Percentiles rank a stretch among this genome's conserved stretches.
Evolutionary conservation across 1,140 invertebrate genomes (phyloP).

Genomic region (Zaprionus nigranus): DNA sequence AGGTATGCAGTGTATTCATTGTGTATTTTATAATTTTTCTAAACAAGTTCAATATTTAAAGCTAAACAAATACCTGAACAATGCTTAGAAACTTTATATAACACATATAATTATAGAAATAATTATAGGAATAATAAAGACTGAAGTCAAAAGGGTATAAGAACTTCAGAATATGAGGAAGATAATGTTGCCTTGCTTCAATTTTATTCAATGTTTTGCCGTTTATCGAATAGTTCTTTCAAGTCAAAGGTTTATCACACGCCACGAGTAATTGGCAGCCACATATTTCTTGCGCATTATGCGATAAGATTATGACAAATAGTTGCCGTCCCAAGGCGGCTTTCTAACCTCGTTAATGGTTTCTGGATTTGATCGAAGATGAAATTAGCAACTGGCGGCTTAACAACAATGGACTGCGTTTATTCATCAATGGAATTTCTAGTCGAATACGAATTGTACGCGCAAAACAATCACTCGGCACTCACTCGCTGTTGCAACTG

Average conservation of each 20-base stretch:
- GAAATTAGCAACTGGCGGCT: background rate
- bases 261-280: background rate
- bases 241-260: background rate
- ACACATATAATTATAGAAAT: no score
- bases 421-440: constrained; percentile 18
- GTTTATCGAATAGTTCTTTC: background rate
- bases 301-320: background rate
- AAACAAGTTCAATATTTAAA: no score
- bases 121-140: no score
- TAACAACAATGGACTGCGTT: constrained; percentile 23
- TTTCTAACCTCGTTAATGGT: background rate
- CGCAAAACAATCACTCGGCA: constrained; percentile 28
- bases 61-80: no score
- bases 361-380: background rate
- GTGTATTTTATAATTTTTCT: no score
- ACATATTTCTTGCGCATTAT: background rate
- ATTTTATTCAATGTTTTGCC: background rate
- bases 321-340: background rate
- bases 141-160: no score
- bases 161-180: no score
- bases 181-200: no score
- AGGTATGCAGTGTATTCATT: no score
- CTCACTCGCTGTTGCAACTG: background rate
- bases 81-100: no score
- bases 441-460: background rate